Base-by-base conservation (phyloP, 2,888 invertebrate species). In the Stenurella melanura region DNA sequence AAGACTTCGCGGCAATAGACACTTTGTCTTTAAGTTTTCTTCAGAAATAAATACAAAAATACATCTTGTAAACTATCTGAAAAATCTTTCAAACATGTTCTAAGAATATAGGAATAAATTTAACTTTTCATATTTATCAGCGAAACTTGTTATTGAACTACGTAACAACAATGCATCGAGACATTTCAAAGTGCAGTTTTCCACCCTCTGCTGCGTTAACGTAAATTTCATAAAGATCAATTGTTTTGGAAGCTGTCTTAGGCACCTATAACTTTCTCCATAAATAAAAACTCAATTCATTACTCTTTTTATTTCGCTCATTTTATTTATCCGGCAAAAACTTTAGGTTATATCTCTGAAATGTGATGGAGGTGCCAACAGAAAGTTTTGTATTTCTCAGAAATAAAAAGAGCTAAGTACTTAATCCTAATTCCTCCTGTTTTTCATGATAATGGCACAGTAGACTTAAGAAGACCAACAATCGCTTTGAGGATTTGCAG, bases 231-330 rank as follows among this genome's bases (percentile, higher is more conserved):
- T 60, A 70, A 70, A 70, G 34, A 38, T 42, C 64, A 18, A 18
- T 34, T 70, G 70, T 70, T 60, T 42, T 30, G 21, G 50, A 34
- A 34, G 58, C 26, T 42, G 60, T 38, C 60, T 42, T 42, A 70
- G 60, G 38, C 60, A 70, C 60, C 70, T n/a, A 70, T 42, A 70
- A 70, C 70, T 70, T 70, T 38, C n/a, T 60, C 70, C 70, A 70
- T 60, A 60, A 60, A 70, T 60, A 70, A 70, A 70, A 70, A 70
- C 70, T 70, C 60, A 2, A 70, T 60, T 70, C 70, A 70, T 70
- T 70, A 70, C 19, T 70, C 70, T 70, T 70, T 60, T 60, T 70
- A 70, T 60, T 60, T 70, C 17, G 64, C 60, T 60, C 42, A 21
- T 60, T 60, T 60, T 70, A 70, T 70, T 70, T 70, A 70, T 70